phyloP scores from a whole-genome alignment of 2,113 vertebrate species.

The Ifrita kowaldi region DNA sequence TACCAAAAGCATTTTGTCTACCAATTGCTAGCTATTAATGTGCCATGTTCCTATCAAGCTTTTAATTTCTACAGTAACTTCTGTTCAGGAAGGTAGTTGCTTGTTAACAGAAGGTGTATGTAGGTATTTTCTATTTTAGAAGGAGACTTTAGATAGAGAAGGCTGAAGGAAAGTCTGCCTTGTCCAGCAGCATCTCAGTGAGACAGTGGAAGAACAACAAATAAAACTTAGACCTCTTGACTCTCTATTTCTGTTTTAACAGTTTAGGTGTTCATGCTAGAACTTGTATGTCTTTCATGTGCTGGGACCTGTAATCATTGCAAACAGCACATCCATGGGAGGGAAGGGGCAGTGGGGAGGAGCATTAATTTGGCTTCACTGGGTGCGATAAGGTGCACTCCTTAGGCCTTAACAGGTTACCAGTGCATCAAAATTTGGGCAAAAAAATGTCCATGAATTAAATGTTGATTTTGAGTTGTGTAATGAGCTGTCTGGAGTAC shows the following conservation, averaged over 20 bases:
- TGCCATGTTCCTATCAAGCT: background rate
- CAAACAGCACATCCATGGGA: background rate
- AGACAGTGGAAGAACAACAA: background rate
- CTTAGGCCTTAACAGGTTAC: background rate
- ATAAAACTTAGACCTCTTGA: background rate
- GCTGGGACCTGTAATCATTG: conserved; percentile 15
- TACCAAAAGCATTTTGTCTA: background rate
- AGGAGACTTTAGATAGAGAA: background rate
- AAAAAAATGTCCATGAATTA: background rate
- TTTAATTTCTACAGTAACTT: background rate
- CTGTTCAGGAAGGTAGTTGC: background rate
- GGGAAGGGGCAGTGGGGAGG: background rate
- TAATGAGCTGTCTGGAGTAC: background rate
- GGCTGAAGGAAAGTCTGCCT: background rate
- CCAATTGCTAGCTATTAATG: background rate
- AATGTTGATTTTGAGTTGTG: background rate
- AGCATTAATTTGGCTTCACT: background rate
- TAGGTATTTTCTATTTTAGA: background rate
- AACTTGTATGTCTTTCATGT: conserved; percentile 2
- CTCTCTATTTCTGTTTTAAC: background rate
- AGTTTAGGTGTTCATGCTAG: background rate
- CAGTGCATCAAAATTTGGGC: background rate
- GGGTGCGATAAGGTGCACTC: background rate
- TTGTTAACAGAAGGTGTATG: background rate
- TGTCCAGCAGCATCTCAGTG: background rate